A percentile compares a stretch with the other conserved stretches of the same genome.
Evolutionary conservation across 2,888 invertebrate genomes (phyloP).

Genomic region (Meandrusa payeni): DNA sequence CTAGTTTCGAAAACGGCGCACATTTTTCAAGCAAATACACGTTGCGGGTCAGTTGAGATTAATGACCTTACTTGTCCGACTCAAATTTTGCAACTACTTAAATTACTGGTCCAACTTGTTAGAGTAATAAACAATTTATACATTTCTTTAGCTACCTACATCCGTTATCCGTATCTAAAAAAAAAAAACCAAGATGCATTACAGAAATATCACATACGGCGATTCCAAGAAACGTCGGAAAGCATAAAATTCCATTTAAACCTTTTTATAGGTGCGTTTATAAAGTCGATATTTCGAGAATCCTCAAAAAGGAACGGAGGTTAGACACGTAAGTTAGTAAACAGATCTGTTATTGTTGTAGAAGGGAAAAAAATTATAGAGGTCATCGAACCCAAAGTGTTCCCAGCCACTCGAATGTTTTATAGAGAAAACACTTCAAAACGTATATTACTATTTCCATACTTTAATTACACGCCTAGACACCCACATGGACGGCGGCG

Average conservation of each 20-base stretch:
- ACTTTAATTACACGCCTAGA: constrained; percentile 69
- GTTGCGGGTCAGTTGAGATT: constrained; percentile 62
- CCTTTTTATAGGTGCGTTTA: constrained; percentile 24
- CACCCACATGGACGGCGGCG: constrained; percentile 51
- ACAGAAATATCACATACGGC: constrained; percentile 31
- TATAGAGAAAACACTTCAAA: constrained; percentile 80
- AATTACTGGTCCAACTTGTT: constrained; percentile 53
- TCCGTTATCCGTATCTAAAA: constrained; percentile 24
- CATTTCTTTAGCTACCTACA: constrained; percentile 35
- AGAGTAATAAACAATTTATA: constrained; percentile 55
- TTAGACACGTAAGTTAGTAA: constrained; percentile 55
- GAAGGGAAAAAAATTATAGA: constrained; percentile 57
- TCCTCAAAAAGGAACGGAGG: constrained; percentile 45
- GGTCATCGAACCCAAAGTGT: constrained; percentile 66
- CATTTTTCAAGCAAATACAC: constrained; percentile 62
- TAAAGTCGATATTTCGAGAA: constrained; percentile 36
- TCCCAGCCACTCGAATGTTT: constrained; percentile 75
- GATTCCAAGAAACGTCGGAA: constrained; percentile 36
- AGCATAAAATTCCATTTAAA: constrained; percentile 28
- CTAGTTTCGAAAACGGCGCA: constrained; percentile 30
- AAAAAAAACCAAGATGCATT: constrained; percentile 20
- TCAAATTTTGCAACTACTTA: constrained; percentile 56
- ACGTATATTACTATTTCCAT: constrained; percentile 78
- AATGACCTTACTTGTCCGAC: constrained; percentile 56
- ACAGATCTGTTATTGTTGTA: constrained; percentile 69